Base-by-base conservation (phyloP, 1,140 invertebrate genomes). In the Trichogramma pretiosum region DNA sequence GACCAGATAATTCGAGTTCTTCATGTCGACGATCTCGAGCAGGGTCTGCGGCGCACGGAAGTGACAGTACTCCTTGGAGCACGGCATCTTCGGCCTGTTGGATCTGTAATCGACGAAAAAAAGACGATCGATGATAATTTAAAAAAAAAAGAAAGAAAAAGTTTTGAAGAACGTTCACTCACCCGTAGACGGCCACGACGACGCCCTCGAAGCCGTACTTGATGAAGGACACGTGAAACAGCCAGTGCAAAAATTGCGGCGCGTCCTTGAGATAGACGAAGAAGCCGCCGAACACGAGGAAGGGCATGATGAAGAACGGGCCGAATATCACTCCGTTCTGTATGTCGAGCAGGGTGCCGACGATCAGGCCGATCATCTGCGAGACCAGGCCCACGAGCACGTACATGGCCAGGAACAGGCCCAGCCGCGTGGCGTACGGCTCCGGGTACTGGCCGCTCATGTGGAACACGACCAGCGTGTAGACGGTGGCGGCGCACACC, bases 241-340 rank as follows among this genome's bases (percentile, higher is more conserved):
- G 54, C 88, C 89, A 94, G 37, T 81, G 78, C 39, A 92, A 71
- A 54, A 81, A 85, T 0, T 67, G 62, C 13, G 89, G 90, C 3
- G 90, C 87, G 56, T 92, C 89, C 46, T 79, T 80, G 47, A 88
- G 77, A 54, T 82, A 84, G 1, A 95, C 80, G 60, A 97, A 94
- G 70, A 94, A 94, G 14, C 92, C 92, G 34, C 82, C 85, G 58
- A 90, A 95, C 52, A 93, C 76, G 8, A 89, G 76, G 59, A 94
- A 90, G 1, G 88, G 92, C 65, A 87, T 82, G 48, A 89, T 83
- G 36, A 82, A 79, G 7, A 85, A 71, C 18, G 91, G 89, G 17
- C 90, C 92, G 62, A 95, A 78, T 56, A 94, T 85, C 1, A 92
- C 86, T 7, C 82, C 84, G 57, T 83, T 75, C 82, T 88, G 67